A percentile compares a stretch with the other conserved stretches of the same genome.
These are phyloP conservation scores for Tiliacea aurago DNA, from an alignment of 2,888 invertebrate genomes.

Conservation along the genomic window DNA sequence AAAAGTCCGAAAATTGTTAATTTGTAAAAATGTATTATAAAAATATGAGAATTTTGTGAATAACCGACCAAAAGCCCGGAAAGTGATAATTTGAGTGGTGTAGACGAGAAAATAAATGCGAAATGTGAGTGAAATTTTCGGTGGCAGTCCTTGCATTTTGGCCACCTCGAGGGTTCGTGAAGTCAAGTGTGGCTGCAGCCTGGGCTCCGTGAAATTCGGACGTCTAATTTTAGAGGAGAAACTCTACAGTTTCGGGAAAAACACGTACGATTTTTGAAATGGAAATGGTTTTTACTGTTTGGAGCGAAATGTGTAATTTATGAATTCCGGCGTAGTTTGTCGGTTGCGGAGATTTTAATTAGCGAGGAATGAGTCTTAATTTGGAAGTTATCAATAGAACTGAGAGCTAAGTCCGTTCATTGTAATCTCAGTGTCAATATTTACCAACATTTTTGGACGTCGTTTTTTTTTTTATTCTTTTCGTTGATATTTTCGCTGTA, in stretches of 20 bases:
- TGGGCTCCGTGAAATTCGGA: slow-evolving; percentile 19
- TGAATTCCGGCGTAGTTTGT: neutral
- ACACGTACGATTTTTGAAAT: slow-evolving; percentile 10
- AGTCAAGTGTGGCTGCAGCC: slow-evolving; percentile 43
- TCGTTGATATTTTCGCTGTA: no score
- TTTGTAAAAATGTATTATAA: no score
- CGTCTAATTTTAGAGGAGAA: slow-evolving; percentile 35
- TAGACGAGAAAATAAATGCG: slow-evolving; percentile 2
- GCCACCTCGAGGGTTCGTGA: slow-evolving; percentile 17
- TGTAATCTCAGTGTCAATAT: neutral
- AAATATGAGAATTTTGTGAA: slow-evolving; percentile 15
- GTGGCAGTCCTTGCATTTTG: slow-evolving; percentile 26
- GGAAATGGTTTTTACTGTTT: slow-evolving; percentile 16
- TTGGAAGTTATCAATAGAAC: neutral
- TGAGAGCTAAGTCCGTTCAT: neutral
- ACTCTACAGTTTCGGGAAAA: slow-evolving; percentile 14
- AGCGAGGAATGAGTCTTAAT: neutral
- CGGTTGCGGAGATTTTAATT: neutral
- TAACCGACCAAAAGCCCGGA: slow-evolving; percentile 8
- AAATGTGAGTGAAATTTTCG: slow-evolving; percentile 33
- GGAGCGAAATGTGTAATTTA: slow-evolving; percentile 14
- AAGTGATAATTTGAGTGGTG: slow-evolving; percentile 47
- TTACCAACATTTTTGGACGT: neutral
- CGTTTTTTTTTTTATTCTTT: no score
- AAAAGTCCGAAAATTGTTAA: no score